Evolutionary conservation across 2,797 vertebrate species (phyloP), one percentile per base, ranked within the genome.

Genomic region (Geotrypetes seraphini): DNA sequence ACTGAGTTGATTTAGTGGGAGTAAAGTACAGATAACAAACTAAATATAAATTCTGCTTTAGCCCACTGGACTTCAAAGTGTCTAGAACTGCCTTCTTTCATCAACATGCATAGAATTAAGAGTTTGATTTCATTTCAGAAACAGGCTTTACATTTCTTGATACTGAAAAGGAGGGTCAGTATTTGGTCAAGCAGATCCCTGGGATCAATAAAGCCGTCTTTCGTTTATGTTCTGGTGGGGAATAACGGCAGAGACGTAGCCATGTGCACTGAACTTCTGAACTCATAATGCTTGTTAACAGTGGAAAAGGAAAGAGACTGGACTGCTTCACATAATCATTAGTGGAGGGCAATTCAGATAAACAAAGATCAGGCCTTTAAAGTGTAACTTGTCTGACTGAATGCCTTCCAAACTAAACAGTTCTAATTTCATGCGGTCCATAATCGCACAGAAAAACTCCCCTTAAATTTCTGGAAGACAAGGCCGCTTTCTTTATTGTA

Each of bases 221-320:
- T 60, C 28, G 36, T 52, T 53, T 53, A 46, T 67, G 60, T 30
- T 56, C 47, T 31, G 42, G 35, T 34, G 15, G 53, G 46, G 12
- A 47, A 48, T 60, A 45, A 33, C 39, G 44, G 22, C 35, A 25
- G 26, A 40, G 37, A 53, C 51, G 39, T 16, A 50, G 45, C 43
- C 43, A 38, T 65, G 55, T 50, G 47, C 44, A 43, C 31, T 73
- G 77, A 82, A 79, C 70, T 79, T 66, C 65, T 81, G 71, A 82
- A 82, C 69, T 54, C 35, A 20, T 14, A 22, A 37, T 37, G 55
- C 48, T 58, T 53, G 36, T 47, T 36, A 52, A 63, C 28, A 28
- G 42, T 47, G 36, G 17, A 13, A 47, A 65, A 48, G 57, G n/a
- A 47, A 17, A 27, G 35, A 34, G 43, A 58, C 21, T 58, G 56